Evolutionary conservation across 2,797 vertebrate genomes (phyloP), one percentile per base, ranked within the genome.

Genomic region (Euthynnus affinis): DNA sequence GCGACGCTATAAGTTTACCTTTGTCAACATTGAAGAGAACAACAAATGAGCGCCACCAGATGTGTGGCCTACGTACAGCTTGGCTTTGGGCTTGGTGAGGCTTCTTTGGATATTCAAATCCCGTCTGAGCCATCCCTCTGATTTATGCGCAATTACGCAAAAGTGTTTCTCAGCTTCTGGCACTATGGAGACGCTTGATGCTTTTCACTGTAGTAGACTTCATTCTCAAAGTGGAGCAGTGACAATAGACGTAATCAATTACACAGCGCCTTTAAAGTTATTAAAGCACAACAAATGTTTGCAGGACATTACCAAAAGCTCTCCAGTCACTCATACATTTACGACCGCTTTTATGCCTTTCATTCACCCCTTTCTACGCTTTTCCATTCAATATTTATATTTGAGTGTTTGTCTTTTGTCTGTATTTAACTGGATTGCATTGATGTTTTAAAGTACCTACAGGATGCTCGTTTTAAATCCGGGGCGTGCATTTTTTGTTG

Each of bases 41-140:
- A 84, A 90, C 85, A 90, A 84, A 82, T 64, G 76, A 67, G 57
- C 83, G 20, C 76, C 88, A 89, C 88, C 95, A 95, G 94, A 95
- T 95, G 95, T 94, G 88, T 57, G 48, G 32, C 46, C 48, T 67
- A 18, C 53, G 60, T 75, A 23, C 64, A 86, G 95, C 95, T 95
- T 95, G 95, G 93, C 84, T 90, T 95, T 88, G 87, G 88, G 94
- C 94, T 93, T 95, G 91, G 94, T 89, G 88, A 76, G 83, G 85
- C 86, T 83, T 83, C 60, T 67, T 75, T 82, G 66, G 46, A 57
- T 84, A 88, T 91, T 92, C 68, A 89, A 92, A 94, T 94, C 88
- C 84, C 78, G 90, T 87, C 78, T 81, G 71, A 81, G 73, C 78
- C 80, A 85, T 55, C 56, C 60, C 14, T 85, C 67, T 62, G 20